phyloP scores from a whole-genome alignment of 37 sponge, comb jelly and placozoan species.

The Petrosia ficiformis region DNA sequence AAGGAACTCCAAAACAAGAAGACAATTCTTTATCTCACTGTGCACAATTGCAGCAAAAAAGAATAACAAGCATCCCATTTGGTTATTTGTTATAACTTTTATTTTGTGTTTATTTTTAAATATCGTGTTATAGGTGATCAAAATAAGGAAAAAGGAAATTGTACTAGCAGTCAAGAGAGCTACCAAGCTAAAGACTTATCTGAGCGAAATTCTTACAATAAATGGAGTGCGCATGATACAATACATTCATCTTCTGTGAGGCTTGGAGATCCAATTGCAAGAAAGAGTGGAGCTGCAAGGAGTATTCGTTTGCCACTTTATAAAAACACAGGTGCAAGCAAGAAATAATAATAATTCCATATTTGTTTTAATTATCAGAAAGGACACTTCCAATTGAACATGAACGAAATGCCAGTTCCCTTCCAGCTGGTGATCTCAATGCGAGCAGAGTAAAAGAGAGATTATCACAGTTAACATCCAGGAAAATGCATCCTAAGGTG shows the following conservation, averaged over 20 bases:
- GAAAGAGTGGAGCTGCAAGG: background rate
- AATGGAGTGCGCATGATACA: background rate
- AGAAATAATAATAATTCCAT: background rate
- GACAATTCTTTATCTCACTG: background rate
- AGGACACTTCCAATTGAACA: background rate
- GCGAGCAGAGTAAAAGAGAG: slow-evolving; percentile 27
- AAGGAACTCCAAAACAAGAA: background rate
- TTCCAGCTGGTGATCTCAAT: slow-evolving; percentile 28
- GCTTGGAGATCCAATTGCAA: background rate
- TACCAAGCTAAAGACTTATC: no score
- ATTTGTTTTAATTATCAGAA: background rate
- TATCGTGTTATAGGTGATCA: background rate
- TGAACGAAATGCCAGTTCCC: slow-evolving; percentile 12
- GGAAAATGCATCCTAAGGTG: background rate
- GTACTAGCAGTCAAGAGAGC: no score
- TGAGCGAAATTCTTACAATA: background rate
- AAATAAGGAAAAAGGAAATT: background rate
- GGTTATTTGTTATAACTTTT: background rate
- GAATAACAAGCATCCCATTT: background rate
- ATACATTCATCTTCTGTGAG: background rate
- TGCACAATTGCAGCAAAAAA: background rate
- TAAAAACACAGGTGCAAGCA: background rate
- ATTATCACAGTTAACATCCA: slow-evolving; percentile 12
- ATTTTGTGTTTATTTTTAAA: background rate
- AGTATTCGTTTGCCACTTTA: background rate